Conservation (phyloP, 1,140 invertebrate species). For the Drosophila carrolli region DNA sequence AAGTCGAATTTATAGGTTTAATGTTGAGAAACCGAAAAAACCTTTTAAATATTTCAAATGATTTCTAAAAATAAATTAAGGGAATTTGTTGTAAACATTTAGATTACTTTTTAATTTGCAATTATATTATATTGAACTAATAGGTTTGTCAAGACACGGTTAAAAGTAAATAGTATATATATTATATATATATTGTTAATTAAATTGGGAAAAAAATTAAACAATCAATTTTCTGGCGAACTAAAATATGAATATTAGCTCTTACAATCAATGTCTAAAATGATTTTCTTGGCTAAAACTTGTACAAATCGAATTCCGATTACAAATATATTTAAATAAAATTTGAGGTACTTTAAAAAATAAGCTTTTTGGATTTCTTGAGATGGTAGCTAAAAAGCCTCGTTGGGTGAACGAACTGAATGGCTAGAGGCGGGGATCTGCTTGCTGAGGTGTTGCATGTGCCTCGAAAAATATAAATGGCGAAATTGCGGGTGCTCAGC, state of each 20-base stretch:
- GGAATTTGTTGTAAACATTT: too few species aligned
- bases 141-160: too few species aligned
- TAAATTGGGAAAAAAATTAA: too few species aligned
- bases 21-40: background rate
- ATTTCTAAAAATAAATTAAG: too few species aligned
- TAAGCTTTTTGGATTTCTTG: background rate
- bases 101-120: too few species aligned
- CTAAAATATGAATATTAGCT: too few species aligned
- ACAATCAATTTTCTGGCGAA: too few species aligned
- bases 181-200: too few species aligned
- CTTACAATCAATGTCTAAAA: too few species aligned
- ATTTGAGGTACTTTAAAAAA: constrained; percentile 13
- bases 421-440: constrained; percentile 21
- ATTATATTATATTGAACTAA: too few species aligned
- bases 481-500: constrained; percentile 44
- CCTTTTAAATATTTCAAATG: background rate
- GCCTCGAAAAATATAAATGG: constrained; percentile 46
- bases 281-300: too few species aligned
- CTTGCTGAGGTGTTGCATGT: constrained; percentile 62
- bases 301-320: constrained; percentile 8
- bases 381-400: constrained; percentile 10
- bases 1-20: constrained; percentile 11
- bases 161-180: too few species aligned
- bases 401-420: constrained; percentile 32
- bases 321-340: constrained; percentile 11